Percentiles rank a stretch among this genome's conserved stretches.
Evolutionary conservation across 2,888 invertebrate species (phyloP).

Genomic region (Nycteola revayana): DNA sequence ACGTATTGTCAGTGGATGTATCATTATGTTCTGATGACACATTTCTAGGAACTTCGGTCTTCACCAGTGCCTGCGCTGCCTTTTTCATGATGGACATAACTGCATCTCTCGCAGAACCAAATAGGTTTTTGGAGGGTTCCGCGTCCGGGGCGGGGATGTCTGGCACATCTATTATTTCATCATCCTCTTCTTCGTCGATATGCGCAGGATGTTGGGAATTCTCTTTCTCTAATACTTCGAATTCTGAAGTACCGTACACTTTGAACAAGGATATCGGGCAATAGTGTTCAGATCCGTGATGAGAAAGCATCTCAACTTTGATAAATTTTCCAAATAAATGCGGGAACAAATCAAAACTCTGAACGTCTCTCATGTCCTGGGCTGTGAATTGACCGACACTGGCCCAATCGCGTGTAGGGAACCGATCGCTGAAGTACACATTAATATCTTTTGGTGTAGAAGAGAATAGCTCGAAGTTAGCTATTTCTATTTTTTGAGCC

Average conservation of each 20-base stretch:
- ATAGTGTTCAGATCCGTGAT: constrained; percentile 98
- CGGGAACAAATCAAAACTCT: constrained; percentile 91
- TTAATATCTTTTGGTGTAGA: constrained; percentile 96
- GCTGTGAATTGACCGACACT: constrained; percentile 93
- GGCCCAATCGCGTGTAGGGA: constrained; percentile 96
- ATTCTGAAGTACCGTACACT: constrained; percentile 96
- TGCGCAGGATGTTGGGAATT: constrained; percentile 85
- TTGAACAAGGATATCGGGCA: constrained; percentile 98
- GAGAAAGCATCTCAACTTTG: constrained; percentile 94
- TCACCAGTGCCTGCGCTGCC: constrained; percentile 92
- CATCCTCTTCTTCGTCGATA: constrained; percentile 85
- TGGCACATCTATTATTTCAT: constrained; percentile 84
- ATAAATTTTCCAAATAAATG: constrained; percentile 94
- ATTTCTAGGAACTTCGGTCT: constrained; percentile 85
- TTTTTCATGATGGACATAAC: constrained; percentile 96
- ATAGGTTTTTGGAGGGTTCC: constrained; percentile 86
- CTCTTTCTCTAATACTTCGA: constrained; percentile 93
- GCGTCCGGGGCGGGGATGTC: constrained; percentile 68
- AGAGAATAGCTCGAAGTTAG: constrained; percentile 98
- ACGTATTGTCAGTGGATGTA: constrained; percentile 63
- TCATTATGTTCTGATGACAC: constrained; percentile 76
- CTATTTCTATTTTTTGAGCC: constrained; percentile 96
- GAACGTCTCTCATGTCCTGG: constrained; percentile 92
- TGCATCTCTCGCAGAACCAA: constrained; percentile 94
- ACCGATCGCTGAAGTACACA: constrained; percentile 93